Conservation (phyloP, 2,888 invertebrate species). For the Lepidonotus clava region DNA sequence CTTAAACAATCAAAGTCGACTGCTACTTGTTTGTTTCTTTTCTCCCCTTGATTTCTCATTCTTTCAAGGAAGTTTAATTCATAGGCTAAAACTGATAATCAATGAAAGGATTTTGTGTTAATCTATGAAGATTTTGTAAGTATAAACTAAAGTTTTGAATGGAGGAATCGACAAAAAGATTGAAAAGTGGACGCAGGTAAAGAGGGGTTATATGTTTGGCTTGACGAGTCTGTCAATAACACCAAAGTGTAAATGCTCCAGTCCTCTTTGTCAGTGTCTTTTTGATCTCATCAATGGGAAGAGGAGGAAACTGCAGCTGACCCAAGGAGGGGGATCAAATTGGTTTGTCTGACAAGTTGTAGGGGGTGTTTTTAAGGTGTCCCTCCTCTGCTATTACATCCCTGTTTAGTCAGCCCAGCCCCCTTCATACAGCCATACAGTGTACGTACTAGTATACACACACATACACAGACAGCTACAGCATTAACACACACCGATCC, state of each 20-base stretch:
- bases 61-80: neutral
- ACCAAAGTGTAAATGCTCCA: neutral
- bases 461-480: no score
- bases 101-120: neutral
- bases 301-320: neutral
- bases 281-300: neutral
- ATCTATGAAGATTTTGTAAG: no score
- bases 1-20: neutral
- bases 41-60: neutral
- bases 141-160: no score
- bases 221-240: neutral
- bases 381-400: neutral
- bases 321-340: neutral
- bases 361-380: neutral
- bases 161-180: no score
- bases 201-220: neutral
- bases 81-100: neutral
- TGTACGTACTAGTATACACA: no score
- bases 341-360: neutral
- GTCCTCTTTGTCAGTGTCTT: slow-evolving; percentile 12
- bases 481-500: no score
- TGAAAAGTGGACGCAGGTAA: no score
- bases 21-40: no score
- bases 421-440: neutral
- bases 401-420: neutral